Conservation (phyloP, 2,888 invertebrate species). For the Metopia argyrocephala region DNA sequence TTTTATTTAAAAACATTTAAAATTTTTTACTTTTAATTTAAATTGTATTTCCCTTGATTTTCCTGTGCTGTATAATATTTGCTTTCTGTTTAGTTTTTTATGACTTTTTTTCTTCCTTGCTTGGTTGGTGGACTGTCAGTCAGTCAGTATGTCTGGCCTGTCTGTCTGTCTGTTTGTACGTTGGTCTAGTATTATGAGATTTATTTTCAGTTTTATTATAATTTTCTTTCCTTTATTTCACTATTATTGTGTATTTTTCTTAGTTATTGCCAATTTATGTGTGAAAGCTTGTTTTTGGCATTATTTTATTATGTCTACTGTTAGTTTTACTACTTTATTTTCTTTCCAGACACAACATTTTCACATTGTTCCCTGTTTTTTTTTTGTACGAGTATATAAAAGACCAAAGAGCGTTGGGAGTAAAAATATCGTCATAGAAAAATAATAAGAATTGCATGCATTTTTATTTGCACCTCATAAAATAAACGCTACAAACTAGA, state of each 20-base stretch:
- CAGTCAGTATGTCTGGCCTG: conserved; percentile 25
- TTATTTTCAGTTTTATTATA: conserved; percentile 10
- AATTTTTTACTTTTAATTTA: too few relatives aligned
- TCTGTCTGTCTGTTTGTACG: conserved; percentile 12
- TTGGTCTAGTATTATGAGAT: neutral
- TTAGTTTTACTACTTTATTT: conserved; percentile 58
- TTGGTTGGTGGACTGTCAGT: too few relatives aligned
- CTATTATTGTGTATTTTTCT: neutral
- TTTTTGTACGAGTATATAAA: too few relatives aligned
- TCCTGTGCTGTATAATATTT: too few relatives aligned
- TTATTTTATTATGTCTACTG: conserved; percentile 69
- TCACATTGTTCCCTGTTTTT: too few relatives aligned
- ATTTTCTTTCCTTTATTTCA: neutral
- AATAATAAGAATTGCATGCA: conserved; percentile 53
- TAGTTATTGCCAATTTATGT: conserved; percentile 55
- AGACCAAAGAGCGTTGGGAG: too few relatives aligned
- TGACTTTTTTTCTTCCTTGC: too few relatives aligned
- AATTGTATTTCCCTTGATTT: too few relatives aligned
- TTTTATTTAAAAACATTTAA: too few relatives aligned
- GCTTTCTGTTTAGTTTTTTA: too few relatives aligned
- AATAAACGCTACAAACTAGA: conserved; percentile 62
- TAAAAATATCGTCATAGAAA: too few relatives aligned
- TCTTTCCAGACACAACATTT: neutral
- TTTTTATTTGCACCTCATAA: conserved; percentile 78
- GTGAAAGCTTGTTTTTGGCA: conserved; percentile 71